These are phyloP conservation scores for Arion vulgaris DNA, from an alignment of 1,140 invertebrate species.

Conservation along the genomic window DNA sequence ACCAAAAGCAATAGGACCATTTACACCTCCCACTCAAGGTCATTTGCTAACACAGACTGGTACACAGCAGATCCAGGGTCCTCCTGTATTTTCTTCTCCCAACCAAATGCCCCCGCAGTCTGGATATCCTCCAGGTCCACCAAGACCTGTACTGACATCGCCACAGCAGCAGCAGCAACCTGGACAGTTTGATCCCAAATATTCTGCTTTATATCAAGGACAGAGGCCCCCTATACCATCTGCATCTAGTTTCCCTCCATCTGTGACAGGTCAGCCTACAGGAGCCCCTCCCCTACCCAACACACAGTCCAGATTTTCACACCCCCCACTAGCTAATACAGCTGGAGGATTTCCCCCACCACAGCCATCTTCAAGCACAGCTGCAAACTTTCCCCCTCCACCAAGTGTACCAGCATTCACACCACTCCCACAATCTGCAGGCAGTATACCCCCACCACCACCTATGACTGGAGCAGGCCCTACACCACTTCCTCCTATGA, in stretches of 20 bases:
- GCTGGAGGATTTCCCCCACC: constrained; percentile 34
- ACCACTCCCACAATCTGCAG: constrained; percentile 8
- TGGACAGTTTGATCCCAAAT: not conserved
- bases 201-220: constrained; percentile 20
- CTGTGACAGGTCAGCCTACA: constrained; percentile 26
- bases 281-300: constrained; percentile 11
- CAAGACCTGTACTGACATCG: not conserved
- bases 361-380: constrained; percentile 22
- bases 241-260: constrained; percentile 14
- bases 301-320: not conserved
- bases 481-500: constrained; percentile 29
- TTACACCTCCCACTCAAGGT: not conserved
- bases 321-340: constrained; percentile 12
- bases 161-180: constrained; percentile 7
- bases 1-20: not conserved
- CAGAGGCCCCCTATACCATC: not conserved
- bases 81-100: not conserved
- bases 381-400: constrained; percentile 22
- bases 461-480: constrained; percentile 32
- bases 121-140: constrained; percentile 12
- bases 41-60: not conserved
- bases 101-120: constrained; percentile 10
- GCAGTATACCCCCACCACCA: constrained; percentile 6
- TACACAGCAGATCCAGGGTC: not conserved
- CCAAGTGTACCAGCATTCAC: constrained; percentile 21